phyloP scores from a whole-genome alignment of 2,113 vertebrate species.

The Rhinichthys klamathensis region DNA sequence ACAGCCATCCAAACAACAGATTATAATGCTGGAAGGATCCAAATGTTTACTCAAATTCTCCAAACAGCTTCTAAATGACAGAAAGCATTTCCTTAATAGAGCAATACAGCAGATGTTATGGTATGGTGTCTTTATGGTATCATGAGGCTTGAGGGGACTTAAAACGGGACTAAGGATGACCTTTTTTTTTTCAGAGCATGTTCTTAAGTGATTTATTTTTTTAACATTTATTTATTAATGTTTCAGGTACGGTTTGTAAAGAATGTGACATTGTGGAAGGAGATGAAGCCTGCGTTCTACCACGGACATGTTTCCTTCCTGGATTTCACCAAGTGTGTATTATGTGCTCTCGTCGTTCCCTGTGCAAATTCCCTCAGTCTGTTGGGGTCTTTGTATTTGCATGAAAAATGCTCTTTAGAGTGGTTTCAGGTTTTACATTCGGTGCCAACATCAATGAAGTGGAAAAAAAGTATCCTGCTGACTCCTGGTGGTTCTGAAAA shows the following conservation, averaged over 20 bases:
- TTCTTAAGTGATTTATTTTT: neutral
- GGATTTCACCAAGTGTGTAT: slow-evolving; percentile 84
- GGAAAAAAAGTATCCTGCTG: neutral
- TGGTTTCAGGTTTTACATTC: slow-evolving; percentile 8
- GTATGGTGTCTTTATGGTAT: neutral
- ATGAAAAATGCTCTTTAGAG: neutral
- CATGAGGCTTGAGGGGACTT: neutral
- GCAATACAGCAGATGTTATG: neutral
- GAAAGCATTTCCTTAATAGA: neutral
- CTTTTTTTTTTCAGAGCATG: neutral
- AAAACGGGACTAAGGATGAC: neutral
- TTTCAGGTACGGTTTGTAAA: slow-evolving; percentile 87
- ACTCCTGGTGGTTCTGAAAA: slow-evolving; percentile 63
- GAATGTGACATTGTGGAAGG: slow-evolving; percentile 96
- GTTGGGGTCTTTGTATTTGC: neutral
- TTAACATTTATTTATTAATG: neutral
- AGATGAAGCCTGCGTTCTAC: slow-evolving; percentile 98
- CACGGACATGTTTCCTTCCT: slow-evolving; percentile 95
- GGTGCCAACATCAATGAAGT: neutral
- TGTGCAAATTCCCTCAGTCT: neutral
- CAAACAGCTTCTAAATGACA: slow-evolving; percentile 1
- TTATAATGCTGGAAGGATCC: neutral
- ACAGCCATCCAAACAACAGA: neutral
- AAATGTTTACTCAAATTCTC: neutral
- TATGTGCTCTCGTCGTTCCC: neutral